Conservation (phyloP, 2,888 invertebrate genomes). For the Trimorus sp. region DNA sequence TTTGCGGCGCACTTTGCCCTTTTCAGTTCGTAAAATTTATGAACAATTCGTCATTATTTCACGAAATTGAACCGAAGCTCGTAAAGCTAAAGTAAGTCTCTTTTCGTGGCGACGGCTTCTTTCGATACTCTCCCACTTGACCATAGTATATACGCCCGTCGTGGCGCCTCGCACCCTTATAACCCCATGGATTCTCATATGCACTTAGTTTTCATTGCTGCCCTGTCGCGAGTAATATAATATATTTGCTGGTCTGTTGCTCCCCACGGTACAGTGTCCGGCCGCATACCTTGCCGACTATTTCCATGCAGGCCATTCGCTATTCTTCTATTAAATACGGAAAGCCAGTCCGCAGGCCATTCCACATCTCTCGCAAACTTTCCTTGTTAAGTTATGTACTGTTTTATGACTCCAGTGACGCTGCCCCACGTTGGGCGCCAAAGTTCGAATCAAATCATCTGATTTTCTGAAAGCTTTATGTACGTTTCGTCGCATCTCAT, state of each 20-base stretch:
- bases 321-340: slow-evolving; percentile 59
- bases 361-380: too few relatives aligned
- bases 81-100: slow-evolving; percentile 64
- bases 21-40: slow-evolving; percentile 60
- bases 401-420: too few relatives aligned
- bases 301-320: slow-evolving; percentile 59
- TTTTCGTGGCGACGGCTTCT: slow-evolving; percentile 52
- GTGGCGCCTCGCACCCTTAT: slow-evolving; percentile 68
- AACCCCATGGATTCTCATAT: slow-evolving; percentile 81
- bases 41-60: slow-evolving; percentile 66
- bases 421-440: too few relatives aligned
- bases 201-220: slow-evolving; percentile 81
- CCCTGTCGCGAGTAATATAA: slow-evolving; percentile 79
- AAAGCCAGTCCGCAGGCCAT: slow-evolving; percentile 4
- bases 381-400: too few relatives aligned
- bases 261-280: slow-evolving; percentile 77
- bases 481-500: too few relatives aligned
- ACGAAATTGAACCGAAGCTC: slow-evolving; percentile 62
- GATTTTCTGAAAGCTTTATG: too few relatives aligned
- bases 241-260: slow-evolving; percentile 79
- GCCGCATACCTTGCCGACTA: slow-evolving; percentile 72
- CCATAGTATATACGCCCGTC: slow-evolving; percentile 63
- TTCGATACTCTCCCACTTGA: slow-evolving; percentile 66
- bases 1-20: slow-evolving; percentile 19
- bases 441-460: too few relatives aligned